Base-by-base conservation (phyloP, 2,113 vertebrate species). In the Cephalopholis sonnerati region DNA sequence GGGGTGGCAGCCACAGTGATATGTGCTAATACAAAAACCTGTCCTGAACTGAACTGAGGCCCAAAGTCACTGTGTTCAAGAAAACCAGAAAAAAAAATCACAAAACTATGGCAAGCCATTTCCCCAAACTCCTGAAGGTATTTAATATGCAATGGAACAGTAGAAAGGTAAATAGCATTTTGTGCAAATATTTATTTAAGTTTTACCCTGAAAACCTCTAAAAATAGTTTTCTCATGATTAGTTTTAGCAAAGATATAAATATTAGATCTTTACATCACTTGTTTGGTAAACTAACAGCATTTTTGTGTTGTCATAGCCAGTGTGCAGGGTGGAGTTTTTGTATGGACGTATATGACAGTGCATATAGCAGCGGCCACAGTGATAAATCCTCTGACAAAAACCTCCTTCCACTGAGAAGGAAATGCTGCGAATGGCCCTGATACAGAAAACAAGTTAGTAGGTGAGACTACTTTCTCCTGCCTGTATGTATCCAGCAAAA, bases 11-110 rank as follows among this genome's bases (percentile, higher is more conserved):
- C 1, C 80, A 92, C 84, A 76, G 59, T 86, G 83, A 86, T 69
- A 9, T 25, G n/a, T 65, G 20, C 8, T 63, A 59, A 39, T 80
- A 74, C 81, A 58, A 92, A 86, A 90, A 87, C 85, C 68, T 68
- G 8, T 15, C 55, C 24, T 36, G 7, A 24, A 6, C 7, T 66
- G 1, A 67, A 51, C 2, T 39, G 18, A 18, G 48, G 20, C n/a
- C 32, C 13, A 51, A 10, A 27, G 59, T 29, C 4, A 29, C 29
- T 29, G 41, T 44, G 41, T 12, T 44, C 41, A 29, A 50, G 5
- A 24, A 1, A 3, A 8, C n/a, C 4, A 12, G 20, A 57, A 7
- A 41, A 41, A 41, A 41, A 8, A 41, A 8, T 41, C 39, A 41
- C 32, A 41, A 8, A 4, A 41, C n/a, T n/a, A n/a, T n/a, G n/a